A percentile compares a stretch with the other conserved stretches of the same genome.
Conservation (phyloP, 1,140 invertebrate species). For the Manduca sexta region DNA sequence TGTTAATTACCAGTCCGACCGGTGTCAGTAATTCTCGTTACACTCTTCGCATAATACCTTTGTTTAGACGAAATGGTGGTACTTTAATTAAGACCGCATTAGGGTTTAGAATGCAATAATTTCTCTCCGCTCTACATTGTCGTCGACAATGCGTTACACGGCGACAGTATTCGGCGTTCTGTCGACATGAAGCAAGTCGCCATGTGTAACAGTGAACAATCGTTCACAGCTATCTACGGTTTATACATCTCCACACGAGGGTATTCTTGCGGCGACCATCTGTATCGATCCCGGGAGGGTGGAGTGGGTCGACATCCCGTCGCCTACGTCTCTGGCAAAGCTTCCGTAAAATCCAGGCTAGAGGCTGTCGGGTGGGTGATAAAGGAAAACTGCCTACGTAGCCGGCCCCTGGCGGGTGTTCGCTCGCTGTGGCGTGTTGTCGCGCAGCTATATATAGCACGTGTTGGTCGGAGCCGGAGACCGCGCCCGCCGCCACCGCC, state of each 20-base stretch:
- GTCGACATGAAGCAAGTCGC: not conserved
- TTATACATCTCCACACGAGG: slow-evolving; percentile 31
- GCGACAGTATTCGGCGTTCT: too few relatives aligned
- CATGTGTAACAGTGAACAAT: not conserved
- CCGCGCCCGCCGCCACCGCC: slow-evolving; percentile 51
- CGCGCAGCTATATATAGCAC: slow-evolving; percentile 65
- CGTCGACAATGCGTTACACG: too few relatives aligned
- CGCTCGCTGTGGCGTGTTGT: slow-evolving; percentile 52
- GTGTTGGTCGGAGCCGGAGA: slow-evolving; percentile 52
- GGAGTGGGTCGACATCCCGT: slow-evolving; percentile 59
- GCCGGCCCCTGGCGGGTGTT: slow-evolving; percentile 58
- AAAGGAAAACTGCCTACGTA: slow-evolving; percentile 67
- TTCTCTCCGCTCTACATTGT: too few relatives aligned
- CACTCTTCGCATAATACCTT: slow-evolving; percentile 17
- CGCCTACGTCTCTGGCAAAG: slow-evolving; percentile 47
- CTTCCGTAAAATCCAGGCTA: slow-evolving; percentile 58
- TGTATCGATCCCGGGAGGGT: slow-evolving; percentile 65
- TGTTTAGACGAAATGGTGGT: not conserved
- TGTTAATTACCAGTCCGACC: slow-evolving; percentile 52
- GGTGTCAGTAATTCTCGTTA: slow-evolving; percentile 38
- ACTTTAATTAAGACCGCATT: not conserved
- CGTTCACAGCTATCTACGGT: slow-evolving; percentile 5
- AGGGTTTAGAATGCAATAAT: not conserved
- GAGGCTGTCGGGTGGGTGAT: slow-evolving; percentile 64
- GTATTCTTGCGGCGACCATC: slow-evolving; percentile 60